Conservation (phyloP, 2,113 vertebrate species). For the Pseudonaja textilis region DNA sequence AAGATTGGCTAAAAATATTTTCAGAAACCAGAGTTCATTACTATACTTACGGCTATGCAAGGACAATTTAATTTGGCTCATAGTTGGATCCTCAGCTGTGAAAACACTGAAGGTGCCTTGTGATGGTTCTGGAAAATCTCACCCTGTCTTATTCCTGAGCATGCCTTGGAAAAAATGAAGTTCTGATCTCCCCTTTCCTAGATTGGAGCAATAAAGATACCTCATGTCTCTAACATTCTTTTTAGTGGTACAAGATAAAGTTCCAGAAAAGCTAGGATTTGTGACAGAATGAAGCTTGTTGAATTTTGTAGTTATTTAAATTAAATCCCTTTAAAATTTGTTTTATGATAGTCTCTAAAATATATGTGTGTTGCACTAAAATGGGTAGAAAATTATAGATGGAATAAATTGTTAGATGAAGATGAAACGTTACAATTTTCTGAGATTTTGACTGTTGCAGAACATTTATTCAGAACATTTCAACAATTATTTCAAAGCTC, state of each 20-base stretch:
- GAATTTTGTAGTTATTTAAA: neutral
- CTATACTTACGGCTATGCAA: neutral
- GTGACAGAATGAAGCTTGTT: neutral
- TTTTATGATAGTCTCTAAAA: neutral
- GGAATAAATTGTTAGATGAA: neutral
- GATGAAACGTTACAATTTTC: neutral
- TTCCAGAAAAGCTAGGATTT: neutral
- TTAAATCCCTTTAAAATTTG: neutral
- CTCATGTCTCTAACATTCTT: neutral
- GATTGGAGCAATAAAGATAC: neutral
- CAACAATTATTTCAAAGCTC: neutral
- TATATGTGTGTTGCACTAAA: neutral
- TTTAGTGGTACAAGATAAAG: neutral
- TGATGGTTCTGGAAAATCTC: neutral
- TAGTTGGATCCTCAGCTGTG: neutral
- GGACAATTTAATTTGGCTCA: neutral
- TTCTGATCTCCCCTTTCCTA: neutral
- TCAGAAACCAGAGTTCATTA: neutral
- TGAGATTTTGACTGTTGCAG: neutral
- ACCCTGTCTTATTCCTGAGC: neutral
- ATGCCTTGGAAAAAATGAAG: neutral
- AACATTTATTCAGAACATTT: neutral
- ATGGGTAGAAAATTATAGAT: neutral
- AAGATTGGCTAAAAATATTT: neutral
- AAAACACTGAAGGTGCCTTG: neutral